Evolutionary conservation across 1,140 invertebrate genomes (phyloP), one percentile per base, ranked within the genome.

Genomic region (Ephestia elutella): DNA sequence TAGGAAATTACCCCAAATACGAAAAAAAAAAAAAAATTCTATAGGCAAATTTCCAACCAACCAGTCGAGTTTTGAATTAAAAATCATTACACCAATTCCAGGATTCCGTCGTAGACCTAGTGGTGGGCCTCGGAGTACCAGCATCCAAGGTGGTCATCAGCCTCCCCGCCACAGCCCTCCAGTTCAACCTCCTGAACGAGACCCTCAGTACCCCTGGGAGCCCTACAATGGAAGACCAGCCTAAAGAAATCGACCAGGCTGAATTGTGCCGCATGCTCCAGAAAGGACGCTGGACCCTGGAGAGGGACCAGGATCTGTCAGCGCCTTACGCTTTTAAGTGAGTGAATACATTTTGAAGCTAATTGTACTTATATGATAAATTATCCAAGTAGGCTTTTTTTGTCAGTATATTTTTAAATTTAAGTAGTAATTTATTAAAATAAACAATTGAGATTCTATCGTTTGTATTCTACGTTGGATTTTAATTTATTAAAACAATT

Each of bases 231-330:
- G 90, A 92, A 28, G 78, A 90, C 55, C 73, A 90, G 54, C 91
- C 93, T 19, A 72, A 88, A 64, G 66, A 86, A 63, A 90, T 94
- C 18, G 89, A 91, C 68, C 92, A 92, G 72, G 83, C 90, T 57
- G 89, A 94, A 89, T 81, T 95, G 0, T 95, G 94, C 70, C 75
- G 90, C 19, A 74, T 90, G 18, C 90, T 95, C 68, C 88, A 82
- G 51, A 82, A 86, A 21, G 93, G 92, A 25, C 85, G 90, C 35
- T 96, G 94, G 94, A 95, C 92, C 0, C 74, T 95, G 15, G 94
- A 95, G 76, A 89, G 94, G 62, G 94, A 95, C 65, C 93, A 95
- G 68, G 94, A 96, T 86, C 89, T 95, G 15, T 94, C 94, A 0
- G 94, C 92, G 30, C 93, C 93, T 57, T 95, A 95, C 70, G 93